Base-by-base conservation (phyloP, 2,797 vertebrate species). In the Notolepis coatsorum region DNA sequence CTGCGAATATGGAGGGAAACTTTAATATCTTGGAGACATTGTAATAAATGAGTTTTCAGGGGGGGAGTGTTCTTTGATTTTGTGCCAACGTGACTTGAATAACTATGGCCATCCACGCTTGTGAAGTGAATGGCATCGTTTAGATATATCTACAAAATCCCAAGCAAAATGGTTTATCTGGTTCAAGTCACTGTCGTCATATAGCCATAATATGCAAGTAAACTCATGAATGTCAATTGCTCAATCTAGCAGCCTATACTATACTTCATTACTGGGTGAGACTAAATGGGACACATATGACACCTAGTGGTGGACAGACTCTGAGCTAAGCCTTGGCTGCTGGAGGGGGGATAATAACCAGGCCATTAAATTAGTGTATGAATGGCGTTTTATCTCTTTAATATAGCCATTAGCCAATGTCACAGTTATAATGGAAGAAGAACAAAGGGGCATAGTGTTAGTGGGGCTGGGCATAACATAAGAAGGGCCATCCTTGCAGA, bases 291-390 rank as follows among this genome's bases (percentile, higher is more conserved):
- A 37, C 67, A 18, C 37, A 62, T 15, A 1, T 13, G 84, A 82
- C 86, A 86, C 68, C 89, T 89, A 54, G 86, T 84, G 88, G 80
- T 54, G n/a, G 65, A 12, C 10, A 37, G n/a, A 37, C n/a, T n/a
- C n/a, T 37, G 35, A 10, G 15, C 35, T 12, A 37, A n/a, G 35
- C 15, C 12, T 37, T 10, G 35, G 12, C 13, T 37, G 35, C 15
- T 37, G 35, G 8, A 30, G 4, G 0, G n/a, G 15, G 13, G 1
- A 35, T 23, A 25, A 13, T 18, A 3, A 31, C 15, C 4, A 1
- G 10, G 1, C 30, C 18, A 5, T 5, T 41, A 17, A 13, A 54
- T 17, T 17, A 5, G n/a, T 10, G 6, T 23, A 15, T 15, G 25
- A 7, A 25, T 25, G 7, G n/a, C 35, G 10, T 39, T 38, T 53